Conservation (phyloP, 1,140 invertebrate genomes). For the Habropoda laboriosa region DNA sequence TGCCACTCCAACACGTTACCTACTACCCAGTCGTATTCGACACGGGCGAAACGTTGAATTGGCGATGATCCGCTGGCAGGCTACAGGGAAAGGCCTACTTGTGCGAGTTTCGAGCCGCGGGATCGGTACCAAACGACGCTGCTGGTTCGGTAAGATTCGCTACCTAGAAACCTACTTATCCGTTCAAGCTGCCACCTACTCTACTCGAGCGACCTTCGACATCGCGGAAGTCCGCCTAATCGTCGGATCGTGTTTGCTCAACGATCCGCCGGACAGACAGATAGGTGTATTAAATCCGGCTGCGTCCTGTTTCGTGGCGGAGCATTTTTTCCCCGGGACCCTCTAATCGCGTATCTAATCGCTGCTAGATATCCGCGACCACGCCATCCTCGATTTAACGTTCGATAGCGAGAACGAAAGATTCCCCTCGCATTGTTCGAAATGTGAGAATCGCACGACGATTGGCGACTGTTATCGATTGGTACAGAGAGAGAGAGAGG, state of each 20-base stretch:
- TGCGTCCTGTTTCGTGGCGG: neutral
- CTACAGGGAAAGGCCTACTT: constrained; percentile 15
- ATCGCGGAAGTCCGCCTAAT: constrained; percentile 50
- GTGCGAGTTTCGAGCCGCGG: neutral
- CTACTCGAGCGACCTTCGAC: constrained; percentile 23
- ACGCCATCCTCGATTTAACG: constrained; percentile 8
- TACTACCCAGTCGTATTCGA: too few species aligned
- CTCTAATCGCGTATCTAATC: constrained; percentile 57
- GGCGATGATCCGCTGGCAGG: neutral
- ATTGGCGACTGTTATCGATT: neutral
- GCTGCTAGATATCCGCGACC: constrained; percentile 25
- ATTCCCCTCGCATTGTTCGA: neutral
- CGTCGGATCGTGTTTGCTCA: constrained; percentile 45
- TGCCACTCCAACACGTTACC: neutral
- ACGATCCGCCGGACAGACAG: neutral
- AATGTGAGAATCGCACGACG: neutral
- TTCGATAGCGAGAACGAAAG: constrained; percentile 1
- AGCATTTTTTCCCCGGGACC: constrained; percentile 8
- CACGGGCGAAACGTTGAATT: neutral
- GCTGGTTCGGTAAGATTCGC: constrained; percentile 52
- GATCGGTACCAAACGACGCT: constrained; percentile 31
- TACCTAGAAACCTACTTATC: constrained; percentile 66
- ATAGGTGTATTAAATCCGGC: constrained; percentile 34
- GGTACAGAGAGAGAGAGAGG: neutral
- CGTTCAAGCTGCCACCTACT: constrained; percentile 14